Evolutionary conservation across 2,113 vertebrate genomes (phyloP), one percentile per base, ranked within the genome.

Genomic region (Gasterosteus aculeatus): DNA sequence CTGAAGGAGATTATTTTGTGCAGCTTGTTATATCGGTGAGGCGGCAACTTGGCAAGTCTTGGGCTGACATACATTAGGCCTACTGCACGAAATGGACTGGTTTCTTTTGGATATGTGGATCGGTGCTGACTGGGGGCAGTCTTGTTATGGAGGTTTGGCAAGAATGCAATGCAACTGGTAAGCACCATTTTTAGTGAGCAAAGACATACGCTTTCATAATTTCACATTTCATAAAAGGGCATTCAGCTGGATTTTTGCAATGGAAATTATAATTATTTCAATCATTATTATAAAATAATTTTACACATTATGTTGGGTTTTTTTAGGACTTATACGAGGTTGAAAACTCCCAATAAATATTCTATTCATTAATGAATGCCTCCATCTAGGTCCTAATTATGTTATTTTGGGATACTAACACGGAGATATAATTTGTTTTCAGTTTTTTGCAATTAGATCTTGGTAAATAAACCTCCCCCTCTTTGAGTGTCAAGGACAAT

Each of bases 1-100:
- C 77, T 78, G 71, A 22, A 51, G 54, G 64, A 72, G 79, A 83
- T 87, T 89, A 87, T 16, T 62, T n/a, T 47, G 44, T 16, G 29
- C 79, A 75, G 22, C 71, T 72, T 26, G 18, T 42, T 75, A 22
- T 70, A 66, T 0, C 46, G 64, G 63, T 59, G 80, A 69, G 60
- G 70, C 62, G 63, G 51, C 75, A 65, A 57, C 47, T 33, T 79
- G 72, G 58, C 57, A 66, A 2, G 66, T 47, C 54, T 14, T 68
- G 67, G 69, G 58, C 49, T 69, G 31, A 83, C 72, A 82, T 68
- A 81, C 72, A 82, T 68, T 57, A 62, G 60, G 59, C 54, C 31
- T 46, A 42, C 74, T 70, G 67, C 69, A 77, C 56, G 64, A 61
- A 59, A 62, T 70, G 57, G 68, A 87, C 81, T 77, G 81, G 62